These are phyloP conservation scores for Ochotona princeps DNA, from an alignment of 2,113 vertebrate species.

Conservation along the genomic window DNA sequence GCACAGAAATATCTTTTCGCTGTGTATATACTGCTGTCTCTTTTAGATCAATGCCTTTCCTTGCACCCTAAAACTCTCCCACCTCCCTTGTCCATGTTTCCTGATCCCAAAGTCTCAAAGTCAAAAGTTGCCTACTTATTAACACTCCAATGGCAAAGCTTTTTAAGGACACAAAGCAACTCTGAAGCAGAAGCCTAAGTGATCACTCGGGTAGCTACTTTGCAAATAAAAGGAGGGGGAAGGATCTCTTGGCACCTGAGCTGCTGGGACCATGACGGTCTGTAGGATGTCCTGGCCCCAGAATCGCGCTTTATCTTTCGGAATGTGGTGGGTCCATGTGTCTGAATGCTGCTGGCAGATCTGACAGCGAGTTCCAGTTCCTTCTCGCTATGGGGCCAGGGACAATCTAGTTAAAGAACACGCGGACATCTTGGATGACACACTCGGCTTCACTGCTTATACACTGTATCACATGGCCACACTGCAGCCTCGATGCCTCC, in stretches of 20 bases:
- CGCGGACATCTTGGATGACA: background rate
- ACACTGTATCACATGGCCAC: background rate
- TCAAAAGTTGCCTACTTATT: background rate
- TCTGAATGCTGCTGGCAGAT: background rate
- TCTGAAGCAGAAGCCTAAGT: background rate
- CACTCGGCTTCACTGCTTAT: background rate
- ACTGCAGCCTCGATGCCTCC: background rate
- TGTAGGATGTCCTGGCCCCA: background rate
- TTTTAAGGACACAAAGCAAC: background rate
- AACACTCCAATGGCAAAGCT: background rate
- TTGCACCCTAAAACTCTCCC: background rate
- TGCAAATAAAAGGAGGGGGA: background rate
- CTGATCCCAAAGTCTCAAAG: background rate
- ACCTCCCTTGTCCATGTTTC: background rate
- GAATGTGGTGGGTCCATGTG: background rate
- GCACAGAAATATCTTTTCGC: background rate
- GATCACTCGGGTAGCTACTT: background rate
- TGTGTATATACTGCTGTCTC: background rate
- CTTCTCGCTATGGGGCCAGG: background rate
- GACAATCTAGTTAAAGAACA: background rate
- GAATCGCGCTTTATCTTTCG: background rate
- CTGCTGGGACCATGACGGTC: background rate
- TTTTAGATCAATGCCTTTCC: slow-evolving; percentile 20
- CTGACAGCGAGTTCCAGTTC: background rate
- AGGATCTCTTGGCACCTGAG: background rate